These are phyloP conservation scores for Ophonus ardosiacus DNA, from an alignment of 2,888 invertebrate species.

Conservation along the genomic window DNA sequence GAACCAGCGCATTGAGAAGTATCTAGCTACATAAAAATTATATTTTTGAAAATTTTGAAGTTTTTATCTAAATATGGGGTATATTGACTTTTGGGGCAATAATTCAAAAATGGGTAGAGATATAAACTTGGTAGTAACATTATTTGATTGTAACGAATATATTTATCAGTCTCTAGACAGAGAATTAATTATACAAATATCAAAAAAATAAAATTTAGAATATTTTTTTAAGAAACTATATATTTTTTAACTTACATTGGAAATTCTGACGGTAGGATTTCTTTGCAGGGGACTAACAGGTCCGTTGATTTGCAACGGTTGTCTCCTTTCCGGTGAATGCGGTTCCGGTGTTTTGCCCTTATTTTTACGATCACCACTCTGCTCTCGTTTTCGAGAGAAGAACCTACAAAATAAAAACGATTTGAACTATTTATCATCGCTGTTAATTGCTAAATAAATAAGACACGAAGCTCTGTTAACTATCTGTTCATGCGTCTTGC, in stretches of 20 bases:
- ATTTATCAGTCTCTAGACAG: too few relatives aligned
- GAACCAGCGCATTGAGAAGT: too few relatives aligned
- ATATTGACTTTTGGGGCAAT: too few relatives aligned
- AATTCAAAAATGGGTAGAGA: too few relatives aligned
- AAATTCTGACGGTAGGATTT: constrained; percentile 75
- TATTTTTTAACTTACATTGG: constrained; percentile 70
- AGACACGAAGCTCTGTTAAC: constrained; percentile 12
- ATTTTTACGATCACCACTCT: constrained; percentile 83
- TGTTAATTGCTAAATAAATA: not conserved
- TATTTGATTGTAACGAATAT: too few relatives aligned
- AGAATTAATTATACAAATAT: too few relatives aligned
- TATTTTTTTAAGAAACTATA: too few relatives aligned
- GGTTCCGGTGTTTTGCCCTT: constrained; percentile 86
- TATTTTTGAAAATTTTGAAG: too few relatives aligned
- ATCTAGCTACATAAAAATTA: not conserved
- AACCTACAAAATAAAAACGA: constrained; percentile 78
- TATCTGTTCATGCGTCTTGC: constrained; percentile 33
- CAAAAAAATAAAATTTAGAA: too few relatives aligned
- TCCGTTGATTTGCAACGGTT: constrained; percentile 51
- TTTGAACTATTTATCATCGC: constrained; percentile 10
- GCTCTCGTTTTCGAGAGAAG: constrained; percentile 89
- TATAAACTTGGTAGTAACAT: too few relatives aligned
- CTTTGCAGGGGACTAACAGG: constrained; percentile 74
- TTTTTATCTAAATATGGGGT: too few relatives aligned
- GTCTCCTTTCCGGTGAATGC: constrained; percentile 75